Base-by-base conservation (phyloP, 2,797 vertebrate species). In the Adrianichthys oophorus region DNA sequence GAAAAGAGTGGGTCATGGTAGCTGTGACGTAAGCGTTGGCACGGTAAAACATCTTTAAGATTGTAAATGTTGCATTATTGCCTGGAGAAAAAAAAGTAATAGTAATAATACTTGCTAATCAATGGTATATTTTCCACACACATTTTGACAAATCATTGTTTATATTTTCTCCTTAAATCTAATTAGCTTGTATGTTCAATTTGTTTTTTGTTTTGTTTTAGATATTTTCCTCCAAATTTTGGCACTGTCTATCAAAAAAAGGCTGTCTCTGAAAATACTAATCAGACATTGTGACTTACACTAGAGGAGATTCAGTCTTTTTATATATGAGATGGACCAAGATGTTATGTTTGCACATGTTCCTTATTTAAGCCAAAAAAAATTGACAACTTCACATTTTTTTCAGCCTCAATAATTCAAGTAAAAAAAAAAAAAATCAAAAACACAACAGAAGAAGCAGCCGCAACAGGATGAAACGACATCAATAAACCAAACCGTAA, bases 241-340 rank as follows among this genome's bases (percentile, higher is more conserved):
- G 66, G 62, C 56, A 68, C 65, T 53, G 69, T 75, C 63, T 82
- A 37, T 80, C 83, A 75, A 78, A 78, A 56, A 48, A 72, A 83
- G 49, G 55, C 61, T 83, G 60, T 84, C 72, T 76, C 75, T 73
- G 32, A 48, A 80, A 83, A 74, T 81, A 80, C 70, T 82, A 86
- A 82, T 84, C 74, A 62, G 76, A 83, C 63, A 45, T 72, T 64
- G 72, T 74, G 70, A 83, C 71, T 79, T 79, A 51, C 65, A 78
- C 45, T 21, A 47, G 32, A 37, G 50, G 60, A 62, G 61, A 74
- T 85, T 83, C 72, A 80, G 82, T 76, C 79, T 79, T 84, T 52
- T 86, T 76, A 68, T 79, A 85, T 83, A 89, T 87, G 83, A 87
- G 86, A 90, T 84, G 92, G 92, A 93, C 92, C 92, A 93, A 92